Evolutionary conservation across 2,797 vertebrate species (phyloP), one percentile per base, ranked within the genome.

Genomic region (Coracias cyanogaster): DNA sequence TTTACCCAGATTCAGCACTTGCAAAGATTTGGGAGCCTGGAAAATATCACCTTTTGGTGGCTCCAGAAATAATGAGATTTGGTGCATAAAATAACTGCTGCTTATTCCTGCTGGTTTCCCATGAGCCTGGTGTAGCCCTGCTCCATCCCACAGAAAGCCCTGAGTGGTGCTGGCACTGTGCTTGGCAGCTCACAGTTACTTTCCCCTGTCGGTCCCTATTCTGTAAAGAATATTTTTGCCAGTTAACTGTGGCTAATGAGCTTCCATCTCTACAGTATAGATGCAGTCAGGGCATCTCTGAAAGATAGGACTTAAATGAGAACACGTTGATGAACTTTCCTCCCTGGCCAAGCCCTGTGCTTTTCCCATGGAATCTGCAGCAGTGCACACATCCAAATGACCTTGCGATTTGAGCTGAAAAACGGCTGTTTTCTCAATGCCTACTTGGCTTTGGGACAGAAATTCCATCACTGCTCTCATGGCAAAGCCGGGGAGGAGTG

Each of bases 141-240:
- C 57, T 87, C 35, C 20, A 43, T 60, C 46, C n/a, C 4, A 1
- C 7, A 1, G 48, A 35, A 77, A 92, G 71, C 39, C 60, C 64
- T 9, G 20, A 77, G 57, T 0, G 0, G 10, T 28, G 61, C 77
- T 4, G 9, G 67, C 55, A 43, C 31, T 0, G 0, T 6, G 51
- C 48, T 85, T 76, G 58, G 67, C 82, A 91, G 55, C 77, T 31
- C 31, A 24, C 8, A 2, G 31, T 67, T 79, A 10, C 54, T 72
- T 61, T 89, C 35, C 31, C 66, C 46, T 84, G 90, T 62, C 71
- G 66, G 67, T 58, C 45, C 57, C n/a, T 79, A 3, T 54, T 80
- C 45, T 48, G 81, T 92, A 73, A 84, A 82, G 55, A 69, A 77
- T 57, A 19, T 52, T 89, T 93, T 78, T 90, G 29, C 69, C 33